A percentile compares a stretch with the other conserved stretches of the same genome.
These are phyloP conservation scores for Pangasianodon hypophthalmus DNA, from an alignment of 2,113 vertebrate genomes.

Conservation along the genomic window DNA sequence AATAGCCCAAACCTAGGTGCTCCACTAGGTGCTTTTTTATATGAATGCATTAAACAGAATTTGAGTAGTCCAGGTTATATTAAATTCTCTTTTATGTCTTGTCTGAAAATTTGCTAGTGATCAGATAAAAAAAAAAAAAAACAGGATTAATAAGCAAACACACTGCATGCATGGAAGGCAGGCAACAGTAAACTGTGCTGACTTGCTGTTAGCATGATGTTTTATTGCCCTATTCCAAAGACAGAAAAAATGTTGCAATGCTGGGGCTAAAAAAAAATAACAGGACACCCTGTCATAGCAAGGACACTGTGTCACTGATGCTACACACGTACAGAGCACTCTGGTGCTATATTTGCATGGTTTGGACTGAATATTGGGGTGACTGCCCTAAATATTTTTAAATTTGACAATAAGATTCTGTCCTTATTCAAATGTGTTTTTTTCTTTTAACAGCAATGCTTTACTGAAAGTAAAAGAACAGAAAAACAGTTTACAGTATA, in stretches of 20 bases:
- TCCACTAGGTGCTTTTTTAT: background rate
- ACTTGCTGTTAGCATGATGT: background rate
- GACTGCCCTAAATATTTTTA: background rate
- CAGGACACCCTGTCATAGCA: background rate
- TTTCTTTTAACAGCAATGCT: background rate
- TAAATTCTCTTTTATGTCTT: background rate
- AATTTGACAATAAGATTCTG: background rate
- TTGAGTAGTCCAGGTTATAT: background rate
- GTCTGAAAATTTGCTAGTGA: background rate
- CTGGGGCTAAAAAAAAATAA: background rate
- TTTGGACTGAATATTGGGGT: background rate
- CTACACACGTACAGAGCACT: background rate
- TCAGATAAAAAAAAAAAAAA: background rate
- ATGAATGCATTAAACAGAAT: background rate
- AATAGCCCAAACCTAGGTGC: background rate
- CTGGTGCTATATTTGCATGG: background rate
- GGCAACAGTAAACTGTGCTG: background rate
- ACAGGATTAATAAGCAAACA: background rate
- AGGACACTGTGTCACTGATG: background rate
- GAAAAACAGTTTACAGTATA: background rate
- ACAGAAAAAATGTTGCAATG: background rate
- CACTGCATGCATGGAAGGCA: background rate
- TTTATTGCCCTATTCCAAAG: background rate
- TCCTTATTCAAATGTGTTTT: background rate
- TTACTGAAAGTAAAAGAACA: background rate